Evolutionary conservation across 2,888 invertebrate species (phyloP).

Genomic region (Gastracanthus pulcherrimus): DNA sequence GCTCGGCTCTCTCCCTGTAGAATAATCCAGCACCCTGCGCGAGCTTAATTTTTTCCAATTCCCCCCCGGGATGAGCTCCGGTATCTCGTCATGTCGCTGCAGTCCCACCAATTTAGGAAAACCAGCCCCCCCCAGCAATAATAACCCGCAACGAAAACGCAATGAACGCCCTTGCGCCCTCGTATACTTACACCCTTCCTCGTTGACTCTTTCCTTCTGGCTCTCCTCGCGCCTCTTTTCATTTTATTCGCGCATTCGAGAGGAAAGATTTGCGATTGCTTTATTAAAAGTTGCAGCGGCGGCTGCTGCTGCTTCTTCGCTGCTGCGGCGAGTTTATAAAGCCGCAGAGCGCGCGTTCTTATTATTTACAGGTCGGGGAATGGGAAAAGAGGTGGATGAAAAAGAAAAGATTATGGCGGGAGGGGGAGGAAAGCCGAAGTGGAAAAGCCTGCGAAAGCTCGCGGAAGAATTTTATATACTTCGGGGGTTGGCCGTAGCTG

Average conservation of each 20-base stretch:
- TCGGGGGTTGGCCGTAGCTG: neutral
- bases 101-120: neutral
- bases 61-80: neutral
- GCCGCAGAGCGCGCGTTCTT: neutral
- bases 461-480: neutral
- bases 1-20: neutral
- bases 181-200: no score
- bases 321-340: constrained; percentile 22
- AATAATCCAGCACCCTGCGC: neutral
- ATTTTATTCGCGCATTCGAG: neutral
- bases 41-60: constrained; percentile 1
- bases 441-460: constrained; percentile 5
- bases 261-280: constrained; percentile 63
- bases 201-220: neutral
- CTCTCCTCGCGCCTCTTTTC: neutral
- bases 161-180: neutral
- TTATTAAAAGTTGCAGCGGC: constrained; percentile 64
- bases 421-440: neutral
- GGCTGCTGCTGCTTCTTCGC: constrained; percentile 16
- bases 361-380: constrained; percentile 17
- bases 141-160: neutral
- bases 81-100: no score
- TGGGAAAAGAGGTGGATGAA: neutral
- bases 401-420: constrained; percentile 14
- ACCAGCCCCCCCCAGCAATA: no score